Percentiles rank a stretch among this genome's conserved stretches.
phyloP scores from a whole-genome alignment of 1,140 invertebrate species.

The Caenorhabditis inopinata region DNA sequence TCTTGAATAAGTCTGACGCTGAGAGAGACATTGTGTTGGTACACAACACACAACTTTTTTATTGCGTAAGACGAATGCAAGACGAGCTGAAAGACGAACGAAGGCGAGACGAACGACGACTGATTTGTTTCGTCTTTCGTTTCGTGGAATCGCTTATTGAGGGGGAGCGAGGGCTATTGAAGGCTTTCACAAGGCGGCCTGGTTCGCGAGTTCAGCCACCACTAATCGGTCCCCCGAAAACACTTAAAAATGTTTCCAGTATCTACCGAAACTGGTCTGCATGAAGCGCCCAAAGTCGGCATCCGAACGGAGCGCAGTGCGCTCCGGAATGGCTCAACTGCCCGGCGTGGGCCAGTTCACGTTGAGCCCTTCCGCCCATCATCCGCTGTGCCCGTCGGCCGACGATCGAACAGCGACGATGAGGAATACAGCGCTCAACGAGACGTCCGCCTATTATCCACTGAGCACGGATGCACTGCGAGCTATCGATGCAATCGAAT shows the following conservation, averaged over 20 bases:
- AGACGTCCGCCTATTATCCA: slow-evolving; percentile 52
- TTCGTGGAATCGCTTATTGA: too few species aligned
- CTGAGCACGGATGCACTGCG: slow-evolving; percentile 55
- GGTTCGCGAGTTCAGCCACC: too few species aligned
- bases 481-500: slow-evolving; percentile 65
- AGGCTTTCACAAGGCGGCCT: too few species aligned
- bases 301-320: slow-evolving; percentile 41
- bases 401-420: slow-evolving; percentile 48
- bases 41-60: too few species aligned
- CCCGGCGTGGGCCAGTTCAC: slow-evolving; percentile 62
- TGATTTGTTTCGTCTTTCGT: too few species aligned
- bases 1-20: too few species aligned
- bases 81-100: too few species aligned
- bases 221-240: too few species aligned
- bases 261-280: slow-evolving; percentile 60
- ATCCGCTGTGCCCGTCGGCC: slow-evolving; percentile 60
- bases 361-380: slow-evolving; percentile 53
- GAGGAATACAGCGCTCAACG: slow-evolving; percentile 34
- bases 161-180: too few species aligned
- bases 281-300: slow-evolving; percentile 61
- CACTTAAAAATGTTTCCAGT: slow-evolving; percentile 67
- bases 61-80: too few species aligned
- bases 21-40: too few species aligned
- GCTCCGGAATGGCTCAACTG: slow-evolving; percentile 54
- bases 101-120: too few species aligned